Percentiles rank a stretch among this genome's conserved stretches.
Evolutionary conservation across 2,888 invertebrate genomes (phyloP).

Genomic region (Euzetes globulus): DNA sequence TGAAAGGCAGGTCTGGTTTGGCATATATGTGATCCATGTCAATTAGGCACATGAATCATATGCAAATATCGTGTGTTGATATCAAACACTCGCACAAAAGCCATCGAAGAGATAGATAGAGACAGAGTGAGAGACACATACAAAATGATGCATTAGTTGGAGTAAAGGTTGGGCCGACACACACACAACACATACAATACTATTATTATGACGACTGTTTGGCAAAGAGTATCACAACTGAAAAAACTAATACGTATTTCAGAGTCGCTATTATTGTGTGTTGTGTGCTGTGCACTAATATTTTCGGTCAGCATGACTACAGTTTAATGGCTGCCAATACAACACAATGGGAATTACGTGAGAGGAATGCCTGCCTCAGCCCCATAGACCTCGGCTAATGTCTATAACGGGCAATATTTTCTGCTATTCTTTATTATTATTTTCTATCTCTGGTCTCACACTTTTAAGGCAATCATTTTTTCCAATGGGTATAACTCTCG

Average conservation of each 20-base stretch:
- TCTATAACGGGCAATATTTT: not conserved
- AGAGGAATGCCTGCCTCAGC: not conserved
- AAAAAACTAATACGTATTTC: not conserved
- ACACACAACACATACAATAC: constrained; percentile 9
- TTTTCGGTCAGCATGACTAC: constrained; percentile 23
- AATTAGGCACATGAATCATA: constrained; percentile 18
- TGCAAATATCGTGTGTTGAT: constrained; percentile 15
- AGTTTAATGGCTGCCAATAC: constrained; percentile 26
- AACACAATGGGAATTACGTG: constrained; percentile 27
- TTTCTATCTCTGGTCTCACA: not conserved
- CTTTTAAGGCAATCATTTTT: not conserved
- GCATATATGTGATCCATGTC: not conserved
- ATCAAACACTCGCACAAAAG: not conserved
- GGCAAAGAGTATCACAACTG: not conserved
- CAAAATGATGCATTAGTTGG: constrained; percentile 21
- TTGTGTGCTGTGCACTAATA: not conserved
- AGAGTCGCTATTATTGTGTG: not conserved
- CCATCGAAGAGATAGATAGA: not conserved
- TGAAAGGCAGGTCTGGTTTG: not conserved
- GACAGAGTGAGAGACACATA: constrained; percentile 2
- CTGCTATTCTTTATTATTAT: constrained; percentile 3
- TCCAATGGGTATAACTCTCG: not conserved
- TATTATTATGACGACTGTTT: not conserved
- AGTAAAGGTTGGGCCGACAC: constrained; percentile 14
- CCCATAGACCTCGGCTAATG: not conserved